Percentiles rank a stretch among this genome's conserved stretches.
Evolutionary conservation across 2,113 vertebrate species (phyloP).

Genomic region (Cercocebus atys): DNA sequence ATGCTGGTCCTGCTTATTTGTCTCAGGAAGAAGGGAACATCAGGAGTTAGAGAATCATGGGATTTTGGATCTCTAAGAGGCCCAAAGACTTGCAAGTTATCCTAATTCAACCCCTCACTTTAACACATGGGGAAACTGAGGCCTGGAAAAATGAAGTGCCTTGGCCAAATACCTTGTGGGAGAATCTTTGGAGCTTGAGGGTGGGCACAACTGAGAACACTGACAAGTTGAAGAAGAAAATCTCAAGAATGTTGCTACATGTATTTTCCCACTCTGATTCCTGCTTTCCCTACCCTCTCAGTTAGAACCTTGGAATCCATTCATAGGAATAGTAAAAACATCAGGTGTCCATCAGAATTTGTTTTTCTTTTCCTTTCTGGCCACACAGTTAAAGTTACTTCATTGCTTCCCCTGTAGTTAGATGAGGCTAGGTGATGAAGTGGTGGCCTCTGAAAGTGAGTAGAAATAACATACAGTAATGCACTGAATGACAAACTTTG

Average conservation of each 20-base stretch:
- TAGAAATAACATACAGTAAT: not conserved
- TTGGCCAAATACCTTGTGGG: not conserved
- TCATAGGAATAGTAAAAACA: not conserved
- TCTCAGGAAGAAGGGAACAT: not conserved
- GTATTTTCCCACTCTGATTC: not conserved
- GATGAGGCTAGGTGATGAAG: not conserved
- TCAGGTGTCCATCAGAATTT: not conserved
- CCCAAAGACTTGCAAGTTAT: not conserved
- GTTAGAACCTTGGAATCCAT: not conserved
- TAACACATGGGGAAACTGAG: not conserved
- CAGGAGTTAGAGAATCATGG: not conserved
- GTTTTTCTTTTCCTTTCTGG: not conserved
- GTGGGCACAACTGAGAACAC: not conserved
- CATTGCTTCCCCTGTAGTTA: not conserved
- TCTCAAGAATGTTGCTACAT: not conserved
- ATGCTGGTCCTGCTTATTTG: not conserved
- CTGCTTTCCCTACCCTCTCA: not conserved
- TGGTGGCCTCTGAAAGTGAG: not conserved
- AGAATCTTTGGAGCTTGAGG: not conserved
- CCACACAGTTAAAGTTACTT: not conserved
- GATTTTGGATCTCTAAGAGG: not conserved
- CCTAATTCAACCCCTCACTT: not conserved
- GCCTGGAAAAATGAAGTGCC: not conserved
- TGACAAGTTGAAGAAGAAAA: not conserved
- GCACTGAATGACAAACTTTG: not conserved